Conservation (phyloP, 2,113 vertebrate species). For the Stigmatopora argus region DNA sequence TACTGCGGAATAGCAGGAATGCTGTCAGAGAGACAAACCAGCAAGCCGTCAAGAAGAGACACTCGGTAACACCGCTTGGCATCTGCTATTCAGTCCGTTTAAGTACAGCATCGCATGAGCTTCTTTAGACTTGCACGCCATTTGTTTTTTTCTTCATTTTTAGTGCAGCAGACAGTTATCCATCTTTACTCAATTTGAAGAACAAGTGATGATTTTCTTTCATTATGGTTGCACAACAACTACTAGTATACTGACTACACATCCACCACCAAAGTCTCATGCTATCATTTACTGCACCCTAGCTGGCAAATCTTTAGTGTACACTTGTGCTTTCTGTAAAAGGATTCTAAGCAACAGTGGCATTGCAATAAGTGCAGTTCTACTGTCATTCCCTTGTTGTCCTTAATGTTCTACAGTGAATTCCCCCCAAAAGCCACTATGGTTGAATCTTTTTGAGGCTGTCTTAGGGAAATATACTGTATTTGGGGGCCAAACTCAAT, state of each 20-base stretch:
- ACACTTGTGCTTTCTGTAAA: slow-evolving; percentile 7
- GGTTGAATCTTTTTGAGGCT: too few relatives aligned
- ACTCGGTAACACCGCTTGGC: slow-evolving; percentile 73
- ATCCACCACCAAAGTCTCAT: slow-evolving; percentile 1
- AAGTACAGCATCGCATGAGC: slow-evolving; percentile 73
- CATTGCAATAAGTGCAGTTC: background rate
- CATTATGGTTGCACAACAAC: slow-evolving; percentile 29
- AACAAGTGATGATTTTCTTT: slow-evolving; percentile 45
- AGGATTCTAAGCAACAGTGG: background rate
- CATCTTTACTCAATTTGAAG: slow-evolving; percentile 57
- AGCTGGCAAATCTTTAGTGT: slow-evolving; percentile 49
- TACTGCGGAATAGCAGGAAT: slow-evolving; percentile 71
- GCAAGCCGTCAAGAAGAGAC: slow-evolving; percentile 67
- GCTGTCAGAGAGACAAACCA: slow-evolving; percentile 58
- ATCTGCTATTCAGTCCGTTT: slow-evolving; percentile 67
- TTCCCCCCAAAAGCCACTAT: too few relatives aligned
- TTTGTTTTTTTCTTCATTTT: slow-evolving; percentile 48
- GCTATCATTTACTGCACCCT: slow-evolving; percentile 28
- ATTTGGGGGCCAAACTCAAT: too few relatives aligned
- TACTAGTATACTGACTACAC: slow-evolving; percentile 33
- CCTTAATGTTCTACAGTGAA: background rate
- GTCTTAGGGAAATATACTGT: too few relatives aligned
- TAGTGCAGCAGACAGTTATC: slow-evolving; percentile 50
- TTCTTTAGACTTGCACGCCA: slow-evolving; percentile 66
- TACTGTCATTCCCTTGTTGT: background rate